phyloP scores from a whole-genome alignment of 2,113 vertebrate species.

The Herpailurus yagouaroundi region DNA sequence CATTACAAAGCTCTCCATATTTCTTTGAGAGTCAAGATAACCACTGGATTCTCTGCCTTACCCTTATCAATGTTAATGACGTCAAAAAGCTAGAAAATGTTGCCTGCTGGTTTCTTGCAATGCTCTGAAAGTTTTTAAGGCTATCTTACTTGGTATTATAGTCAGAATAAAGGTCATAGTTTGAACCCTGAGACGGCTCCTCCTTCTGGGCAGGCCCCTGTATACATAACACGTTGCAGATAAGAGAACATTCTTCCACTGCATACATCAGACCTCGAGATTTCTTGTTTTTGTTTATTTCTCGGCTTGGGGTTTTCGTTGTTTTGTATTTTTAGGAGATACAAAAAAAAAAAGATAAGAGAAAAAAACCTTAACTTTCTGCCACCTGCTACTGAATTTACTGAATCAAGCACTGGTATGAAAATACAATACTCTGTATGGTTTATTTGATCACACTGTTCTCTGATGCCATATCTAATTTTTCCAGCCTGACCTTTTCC shows the following conservation, averaged over 20 bases:
- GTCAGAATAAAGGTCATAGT: background rate
- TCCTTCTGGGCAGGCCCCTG: background rate
- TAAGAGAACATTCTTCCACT: background rate
- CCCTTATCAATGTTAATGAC: background rate
- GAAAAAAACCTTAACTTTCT: background rate
- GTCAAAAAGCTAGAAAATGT: background rate
- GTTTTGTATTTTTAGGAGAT: conserved; percentile 14
- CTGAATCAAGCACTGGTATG: background rate
- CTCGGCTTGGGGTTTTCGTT: background rate
- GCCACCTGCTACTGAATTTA: background rate
- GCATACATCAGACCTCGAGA: background rate
- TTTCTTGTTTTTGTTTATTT: background rate
- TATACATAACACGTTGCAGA: background rate
- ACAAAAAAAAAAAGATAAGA: background rate
- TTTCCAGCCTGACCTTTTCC: conserved; percentile 77
- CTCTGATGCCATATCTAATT: conserved; percentile 62
- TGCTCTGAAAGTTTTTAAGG: background rate
- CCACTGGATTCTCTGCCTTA: background rate
- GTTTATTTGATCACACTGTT: conserved; percentile 64
- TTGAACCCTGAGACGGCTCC: background rate
- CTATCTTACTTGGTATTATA: background rate
- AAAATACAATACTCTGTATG: conserved; percentile 38
- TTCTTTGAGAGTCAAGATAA: background rate
- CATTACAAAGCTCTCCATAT: background rate
- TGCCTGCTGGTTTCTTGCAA: background rate